Conservation (phyloP, 2,888 invertebrate genomes). For the Pilophorus perplexus region DNA sequence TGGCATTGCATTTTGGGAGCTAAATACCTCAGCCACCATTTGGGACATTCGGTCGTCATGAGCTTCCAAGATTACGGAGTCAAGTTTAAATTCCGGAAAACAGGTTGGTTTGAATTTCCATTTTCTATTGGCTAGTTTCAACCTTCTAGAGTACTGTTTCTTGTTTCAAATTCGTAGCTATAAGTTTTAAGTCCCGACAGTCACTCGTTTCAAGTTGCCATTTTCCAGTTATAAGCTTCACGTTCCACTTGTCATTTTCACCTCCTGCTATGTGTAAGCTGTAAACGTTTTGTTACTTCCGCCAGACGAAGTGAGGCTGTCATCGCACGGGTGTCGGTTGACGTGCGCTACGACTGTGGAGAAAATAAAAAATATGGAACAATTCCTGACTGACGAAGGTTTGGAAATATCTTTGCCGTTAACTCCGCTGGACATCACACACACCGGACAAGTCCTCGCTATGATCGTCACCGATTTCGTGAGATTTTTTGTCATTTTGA, state of each 20-base stretch:
- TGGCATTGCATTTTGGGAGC: slow-evolving; percentile 80
- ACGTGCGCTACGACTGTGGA: not conserved
- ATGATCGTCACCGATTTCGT: slow-evolving; percentile 25
- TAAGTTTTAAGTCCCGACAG: too few species aligned
- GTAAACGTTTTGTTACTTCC: too few species aligned
- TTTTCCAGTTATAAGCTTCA: too few species aligned
- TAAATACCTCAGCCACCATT: slow-evolving; percentile 63
- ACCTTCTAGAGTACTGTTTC: too few species aligned
- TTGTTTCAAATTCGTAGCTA: too few species aligned
- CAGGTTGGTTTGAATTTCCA: slow-evolving; percentile 57
- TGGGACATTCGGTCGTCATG: slow-evolving; percentile 60
- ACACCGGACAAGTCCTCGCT: not conserved
- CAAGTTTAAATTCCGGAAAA: slow-evolving; percentile 71
- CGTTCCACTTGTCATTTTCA: too few species aligned
- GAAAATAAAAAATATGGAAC: slow-evolving; percentile 6
- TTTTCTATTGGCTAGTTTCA: not conserved
- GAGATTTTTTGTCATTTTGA: not conserved
- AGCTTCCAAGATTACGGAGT: slow-evolving; percentile 73
- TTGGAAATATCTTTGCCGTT: slow-evolving; percentile 2
- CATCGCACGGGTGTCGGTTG: slow-evolving; percentile 18
- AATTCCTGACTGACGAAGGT: not conserved
- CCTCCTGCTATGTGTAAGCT: too few species aligned
- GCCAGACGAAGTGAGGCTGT: too few species aligned
- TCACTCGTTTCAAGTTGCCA: too few species aligned
- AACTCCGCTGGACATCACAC: not conserved